Evolutionary conservation across 2,888 invertebrate species (phyloP).

Genomic region (Esperia sulphurella): DNA sequence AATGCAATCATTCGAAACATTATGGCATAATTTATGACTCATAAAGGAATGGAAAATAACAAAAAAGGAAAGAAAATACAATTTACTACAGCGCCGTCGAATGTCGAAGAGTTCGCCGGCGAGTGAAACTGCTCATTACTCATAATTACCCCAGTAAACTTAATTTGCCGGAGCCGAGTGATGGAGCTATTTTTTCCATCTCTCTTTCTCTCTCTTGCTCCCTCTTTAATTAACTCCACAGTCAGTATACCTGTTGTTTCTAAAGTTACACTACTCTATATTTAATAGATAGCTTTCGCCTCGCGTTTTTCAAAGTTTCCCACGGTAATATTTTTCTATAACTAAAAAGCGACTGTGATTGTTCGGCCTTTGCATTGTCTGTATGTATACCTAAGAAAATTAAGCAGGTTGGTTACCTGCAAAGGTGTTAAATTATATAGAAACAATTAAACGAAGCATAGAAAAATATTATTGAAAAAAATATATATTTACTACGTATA

Average conservation of each 20-base stretch:
- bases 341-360: too few relatives aligned
- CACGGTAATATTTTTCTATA: too few relatives aligned
- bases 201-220: conserved; percentile 4
- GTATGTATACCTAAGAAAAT: too few relatives aligned
- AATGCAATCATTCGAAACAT: not conserved
- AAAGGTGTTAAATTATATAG: too few relatives aligned
- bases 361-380: too few relatives aligned
- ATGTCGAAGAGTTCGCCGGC: conserved; percentile 41
- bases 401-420: too few relatives aligned
- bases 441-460: too few relatives aligned
- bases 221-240: conserved; percentile 2
- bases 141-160: conserved; percentile 64
- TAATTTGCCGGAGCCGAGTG: conserved; percentile 41
- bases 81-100: conserved; percentile 33
- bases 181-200: conserved; percentile 17
- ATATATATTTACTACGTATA: too few relatives aligned
- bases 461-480: too few relatives aligned
- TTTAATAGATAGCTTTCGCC: too few relatives aligned
- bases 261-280: not conserved
- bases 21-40: not conserved
- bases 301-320: too few relatives aligned
- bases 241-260: not conserved
- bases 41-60: not conserved
- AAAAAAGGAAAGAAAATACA: conserved; percentile 27
- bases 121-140: conserved; percentile 50